Percentiles rank a stretch among this genome's conserved stretches.
Conservation (phyloP, 2,797 vertebrate genomes). For the Bovichtus variegatus region DNA sequence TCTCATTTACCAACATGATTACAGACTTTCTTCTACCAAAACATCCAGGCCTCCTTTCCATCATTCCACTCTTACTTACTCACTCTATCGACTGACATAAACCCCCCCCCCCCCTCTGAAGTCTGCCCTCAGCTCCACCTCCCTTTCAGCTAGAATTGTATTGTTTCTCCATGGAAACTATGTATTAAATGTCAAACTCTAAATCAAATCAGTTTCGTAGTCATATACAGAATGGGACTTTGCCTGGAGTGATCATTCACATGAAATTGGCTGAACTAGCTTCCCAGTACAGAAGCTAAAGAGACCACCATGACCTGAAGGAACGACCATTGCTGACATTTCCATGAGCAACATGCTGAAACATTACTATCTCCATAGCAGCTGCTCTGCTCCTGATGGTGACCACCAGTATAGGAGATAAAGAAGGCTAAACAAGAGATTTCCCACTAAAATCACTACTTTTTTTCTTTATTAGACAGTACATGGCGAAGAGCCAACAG, state of each 20-base stretch:
- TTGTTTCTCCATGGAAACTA: neutral
- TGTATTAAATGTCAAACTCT: neutral
- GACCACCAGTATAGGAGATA: neutral
- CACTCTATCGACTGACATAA: conserved; percentile 44
- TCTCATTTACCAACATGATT: conserved; percentile 61
- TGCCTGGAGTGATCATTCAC: neutral
- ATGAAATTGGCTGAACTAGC: neutral
- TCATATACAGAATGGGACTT: neutral
- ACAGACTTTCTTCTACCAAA: conserved; percentile 55
- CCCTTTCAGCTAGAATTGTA: fast-evolving
- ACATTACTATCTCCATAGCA: neutral
- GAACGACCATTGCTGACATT: neutral
- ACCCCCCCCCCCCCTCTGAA: conserved; percentile 6
- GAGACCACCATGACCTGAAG: neutral
- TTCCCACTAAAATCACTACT: no score
- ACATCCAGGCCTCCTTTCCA: conserved; percentile 17
- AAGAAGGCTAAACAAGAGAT: neutral
- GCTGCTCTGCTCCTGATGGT: neutral
- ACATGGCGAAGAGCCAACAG: no score
- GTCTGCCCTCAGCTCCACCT: neutral
- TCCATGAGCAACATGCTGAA: neutral
- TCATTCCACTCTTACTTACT: conserved; percentile 63
- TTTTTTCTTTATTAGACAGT: neutral
- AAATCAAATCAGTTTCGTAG: neutral
- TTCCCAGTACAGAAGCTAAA: neutral